These are phyloP conservation scores for Enteromius treurensis DNA, from an alignment of 2,797 vertebrate genomes.

Conservation along the genomic window DNA sequence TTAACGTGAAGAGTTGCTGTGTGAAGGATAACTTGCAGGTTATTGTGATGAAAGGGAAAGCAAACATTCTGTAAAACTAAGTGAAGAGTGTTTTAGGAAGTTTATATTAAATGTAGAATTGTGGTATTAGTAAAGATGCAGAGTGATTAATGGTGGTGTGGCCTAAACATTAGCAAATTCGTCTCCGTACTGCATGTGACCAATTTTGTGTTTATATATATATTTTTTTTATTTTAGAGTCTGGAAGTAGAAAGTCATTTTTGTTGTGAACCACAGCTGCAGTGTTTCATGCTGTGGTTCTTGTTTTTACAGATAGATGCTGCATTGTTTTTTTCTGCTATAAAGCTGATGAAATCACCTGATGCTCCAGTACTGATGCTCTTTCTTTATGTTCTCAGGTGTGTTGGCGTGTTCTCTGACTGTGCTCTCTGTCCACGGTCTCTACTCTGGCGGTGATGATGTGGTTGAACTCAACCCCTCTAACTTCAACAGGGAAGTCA, in stretches of 20 bases:
- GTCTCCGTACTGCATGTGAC: neutral
- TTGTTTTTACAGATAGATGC: neutral
- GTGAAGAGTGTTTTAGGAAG: neutral
- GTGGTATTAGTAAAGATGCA: neutral
- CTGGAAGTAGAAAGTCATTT: neutral
- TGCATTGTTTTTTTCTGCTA: neutral
- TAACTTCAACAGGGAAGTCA: constrained; percentile 94
- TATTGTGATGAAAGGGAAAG: neutral
- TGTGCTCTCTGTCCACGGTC: constrained; percentile 78
- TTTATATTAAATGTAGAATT: neutral
- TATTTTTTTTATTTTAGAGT: neutral
- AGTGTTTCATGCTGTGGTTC: neutral
- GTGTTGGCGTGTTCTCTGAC: constrained; percentile 81
- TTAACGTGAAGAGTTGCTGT: neutral
- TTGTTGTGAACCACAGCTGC: neutral
- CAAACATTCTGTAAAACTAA: neutral
- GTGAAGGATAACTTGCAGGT: neutral
- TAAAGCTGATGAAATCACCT: neutral
- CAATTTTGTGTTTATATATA: neutral
- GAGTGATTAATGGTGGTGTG: neutral
- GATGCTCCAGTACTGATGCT: neutral
- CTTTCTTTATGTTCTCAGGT: constrained; percentile 72
- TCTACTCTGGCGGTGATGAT: constrained; percentile 91
- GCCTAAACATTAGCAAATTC: neutral
- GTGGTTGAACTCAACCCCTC: constrained; percentile 89